Evolutionary conservation across 2,888 invertebrate genomes (phyloP).

Genomic region (Synergus itoensis): DNA sequence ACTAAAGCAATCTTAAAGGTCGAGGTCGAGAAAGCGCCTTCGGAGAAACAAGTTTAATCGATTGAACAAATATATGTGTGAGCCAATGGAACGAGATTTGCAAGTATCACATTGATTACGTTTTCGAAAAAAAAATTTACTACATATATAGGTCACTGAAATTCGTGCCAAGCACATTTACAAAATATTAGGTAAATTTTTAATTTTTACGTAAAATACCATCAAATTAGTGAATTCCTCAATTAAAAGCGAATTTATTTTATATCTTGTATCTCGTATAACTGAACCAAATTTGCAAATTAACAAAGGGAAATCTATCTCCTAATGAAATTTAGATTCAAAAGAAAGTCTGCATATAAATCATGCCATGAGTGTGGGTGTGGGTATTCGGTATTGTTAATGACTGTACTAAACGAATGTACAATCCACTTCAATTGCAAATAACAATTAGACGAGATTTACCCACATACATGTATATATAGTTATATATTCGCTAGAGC

Average conservation of each 20-base stretch:
- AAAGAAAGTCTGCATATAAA: slow-evolving; percentile 16
- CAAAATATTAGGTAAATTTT: no score
- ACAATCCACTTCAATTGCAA: slow-evolving; percentile 39
- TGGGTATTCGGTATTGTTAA: slow-evolving; percentile 13
- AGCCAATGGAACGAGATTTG: slow-evolving; percentile 6
- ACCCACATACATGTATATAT: slow-evolving; percentile 20
- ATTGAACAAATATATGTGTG: slow-evolving; percentile 12
- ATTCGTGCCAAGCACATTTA: neutral
- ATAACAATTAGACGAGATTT: slow-evolving; percentile 36
- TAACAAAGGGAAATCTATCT: slow-evolving; percentile 18
- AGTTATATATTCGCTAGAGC: slow-evolving; percentile 26
- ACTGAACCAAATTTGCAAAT: slow-evolving; percentile 8
- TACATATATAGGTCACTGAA: neutral
- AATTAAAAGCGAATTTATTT: neutral
- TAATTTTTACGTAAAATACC: neutral
- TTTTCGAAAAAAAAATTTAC: neutral
- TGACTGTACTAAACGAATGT: slow-evolving; percentile 20
- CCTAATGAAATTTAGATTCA: slow-evolving; percentile 33
- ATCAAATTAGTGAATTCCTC: neutral
- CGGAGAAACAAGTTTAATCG: slow-evolving; percentile 27
- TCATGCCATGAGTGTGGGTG: neutral
- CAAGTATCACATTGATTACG: slow-evolving; percentile 1
- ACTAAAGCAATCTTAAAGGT: slow-evolving; percentile 28
- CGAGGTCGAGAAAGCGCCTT: slow-evolving; percentile 19
- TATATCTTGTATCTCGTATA: neutral